Percentiles rank a stretch among this genome's conserved stretches.
Evolutionary conservation across 2,113 vertebrate genomes (phyloP).

Genomic region (Pipa parva): DNA sequence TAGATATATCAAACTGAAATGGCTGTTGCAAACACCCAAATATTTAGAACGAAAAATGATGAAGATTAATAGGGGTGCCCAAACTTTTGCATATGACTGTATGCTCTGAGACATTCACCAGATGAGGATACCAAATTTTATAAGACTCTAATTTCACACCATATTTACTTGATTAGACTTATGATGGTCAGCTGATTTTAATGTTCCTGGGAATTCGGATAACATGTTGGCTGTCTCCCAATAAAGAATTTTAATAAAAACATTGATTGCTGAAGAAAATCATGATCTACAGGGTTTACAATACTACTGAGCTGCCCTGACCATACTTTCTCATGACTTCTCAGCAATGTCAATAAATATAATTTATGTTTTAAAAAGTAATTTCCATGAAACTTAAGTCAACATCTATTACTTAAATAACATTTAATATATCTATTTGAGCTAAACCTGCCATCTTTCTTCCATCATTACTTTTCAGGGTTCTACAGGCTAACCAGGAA

Average conservation of each 20-base stretch:
- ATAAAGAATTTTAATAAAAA: background rate
- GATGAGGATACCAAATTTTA: conserved; percentile 16
- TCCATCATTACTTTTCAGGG: too few species aligned
- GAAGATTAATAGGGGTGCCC: too few species aligned
- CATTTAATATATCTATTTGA: too few species aligned
- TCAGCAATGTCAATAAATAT: too few species aligned
- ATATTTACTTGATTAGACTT: conserved; percentile 22
- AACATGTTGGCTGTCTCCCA: conserved; percentile 14
- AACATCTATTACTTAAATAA: too few species aligned
- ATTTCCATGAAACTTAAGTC: conserved; percentile 2
- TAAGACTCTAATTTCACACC: conserved; percentile 17
- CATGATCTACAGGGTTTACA: background rate
- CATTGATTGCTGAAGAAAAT: background rate
- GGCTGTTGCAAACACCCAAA: too few species aligned
- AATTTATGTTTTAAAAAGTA: background rate
- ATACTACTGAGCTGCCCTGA: background rate
- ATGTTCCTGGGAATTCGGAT: conserved; percentile 1
- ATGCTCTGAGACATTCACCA: background rate
- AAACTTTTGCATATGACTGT: too few species aligned
- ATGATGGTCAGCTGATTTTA: conserved; percentile 12
- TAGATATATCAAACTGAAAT: too few species aligned
- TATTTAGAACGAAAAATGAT: too few species aligned
- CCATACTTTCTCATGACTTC: too few species aligned
- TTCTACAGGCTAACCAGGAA: too few species aligned
- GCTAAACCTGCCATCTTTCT: too few species aligned